These are phyloP conservation scores for Terebella lapidaria DNA, from an alignment of 2,888 invertebrate species.

Conservation along the genomic window DNA sequence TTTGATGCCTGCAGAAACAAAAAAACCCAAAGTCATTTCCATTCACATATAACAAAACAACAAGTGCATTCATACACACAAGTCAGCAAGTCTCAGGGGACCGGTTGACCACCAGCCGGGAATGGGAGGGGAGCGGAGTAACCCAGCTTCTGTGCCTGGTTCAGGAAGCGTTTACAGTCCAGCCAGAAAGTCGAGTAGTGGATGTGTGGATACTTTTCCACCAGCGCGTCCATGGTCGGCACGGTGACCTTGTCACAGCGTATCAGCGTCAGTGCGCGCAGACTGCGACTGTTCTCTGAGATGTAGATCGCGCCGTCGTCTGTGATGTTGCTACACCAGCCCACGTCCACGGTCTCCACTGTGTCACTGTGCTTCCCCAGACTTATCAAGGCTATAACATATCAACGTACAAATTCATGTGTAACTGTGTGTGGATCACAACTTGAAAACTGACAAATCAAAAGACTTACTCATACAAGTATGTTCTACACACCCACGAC, in stretches of 20 bases:
- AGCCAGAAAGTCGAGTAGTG: constrained; percentile 39
- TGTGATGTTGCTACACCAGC: constrained; percentile 39
- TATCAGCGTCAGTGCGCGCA: constrained; percentile 38
- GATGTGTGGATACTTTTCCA: constrained; percentile 30
- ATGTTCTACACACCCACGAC: no score
- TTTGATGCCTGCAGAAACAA: no score
- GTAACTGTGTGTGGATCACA: no score
- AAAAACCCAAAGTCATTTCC: no score
- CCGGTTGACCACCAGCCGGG: no score
- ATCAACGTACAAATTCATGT: no score
- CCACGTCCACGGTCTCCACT: constrained; percentile 37
- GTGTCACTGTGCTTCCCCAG: constrained; percentile 21
- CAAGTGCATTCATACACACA: no score
- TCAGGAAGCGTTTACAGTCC: constrained; percentile 33
- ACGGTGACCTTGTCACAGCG: constrained; percentile 36
- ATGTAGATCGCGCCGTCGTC: constrained; percentile 31
- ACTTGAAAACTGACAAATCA: no score
- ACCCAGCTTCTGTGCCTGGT: constrained; percentile 11
- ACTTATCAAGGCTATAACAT: not conserved
- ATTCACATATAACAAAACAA: no score
- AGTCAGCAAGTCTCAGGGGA: no score
- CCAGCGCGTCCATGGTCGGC: constrained; percentile 30
- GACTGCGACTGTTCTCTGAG: constrained; percentile 28
- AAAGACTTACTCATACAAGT: no score
- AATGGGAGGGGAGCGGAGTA: no score